Conservation (phyloP, 2,888 invertebrate genomes). For the Cybosia mesomella region DNA sequence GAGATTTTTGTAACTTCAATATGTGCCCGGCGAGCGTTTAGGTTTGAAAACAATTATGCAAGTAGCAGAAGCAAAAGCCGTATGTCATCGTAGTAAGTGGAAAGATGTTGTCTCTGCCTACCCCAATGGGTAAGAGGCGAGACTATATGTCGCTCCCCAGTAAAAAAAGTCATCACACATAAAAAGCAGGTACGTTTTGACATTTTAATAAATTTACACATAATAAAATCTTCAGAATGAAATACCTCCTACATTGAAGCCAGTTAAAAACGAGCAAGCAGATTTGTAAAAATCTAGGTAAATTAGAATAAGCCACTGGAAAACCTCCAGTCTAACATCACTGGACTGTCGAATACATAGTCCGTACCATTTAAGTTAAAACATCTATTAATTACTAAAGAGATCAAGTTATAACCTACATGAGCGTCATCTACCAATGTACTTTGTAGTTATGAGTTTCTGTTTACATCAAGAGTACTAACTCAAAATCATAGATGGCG, state of each 20-base stretch:
- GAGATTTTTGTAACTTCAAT: too few species aligned
- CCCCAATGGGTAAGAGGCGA: too few species aligned
- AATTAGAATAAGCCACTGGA: neutral
- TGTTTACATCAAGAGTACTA: neutral
- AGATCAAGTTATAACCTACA: slow-evolving; percentile 12
- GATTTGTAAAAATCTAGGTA: neutral
- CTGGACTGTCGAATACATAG: neutral
- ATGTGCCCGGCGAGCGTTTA: too few species aligned
- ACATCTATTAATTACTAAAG: neutral
- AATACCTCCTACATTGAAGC: neutral
- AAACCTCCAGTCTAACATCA: neutral
- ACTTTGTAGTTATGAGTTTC: neutral
- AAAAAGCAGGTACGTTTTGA: too few species aligned
- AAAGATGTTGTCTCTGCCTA: too few species aligned
- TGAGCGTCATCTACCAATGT: slow-evolving; percentile 14
- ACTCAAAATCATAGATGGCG: slow-evolving; percentile 15
- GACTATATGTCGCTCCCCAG: too few species aligned
- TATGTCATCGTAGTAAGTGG: too few species aligned
- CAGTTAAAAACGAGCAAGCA: neutral
- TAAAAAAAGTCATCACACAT: too few species aligned
- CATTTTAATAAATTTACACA: too few species aligned
- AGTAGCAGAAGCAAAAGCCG: too few species aligned
- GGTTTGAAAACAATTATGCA: too few species aligned
- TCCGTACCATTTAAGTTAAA: neutral
- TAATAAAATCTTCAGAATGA: neutral